phyloP scores from a whole-genome alignment of 2,888 invertebrate genomes.

The Macrophya alboannulata region DNA sequence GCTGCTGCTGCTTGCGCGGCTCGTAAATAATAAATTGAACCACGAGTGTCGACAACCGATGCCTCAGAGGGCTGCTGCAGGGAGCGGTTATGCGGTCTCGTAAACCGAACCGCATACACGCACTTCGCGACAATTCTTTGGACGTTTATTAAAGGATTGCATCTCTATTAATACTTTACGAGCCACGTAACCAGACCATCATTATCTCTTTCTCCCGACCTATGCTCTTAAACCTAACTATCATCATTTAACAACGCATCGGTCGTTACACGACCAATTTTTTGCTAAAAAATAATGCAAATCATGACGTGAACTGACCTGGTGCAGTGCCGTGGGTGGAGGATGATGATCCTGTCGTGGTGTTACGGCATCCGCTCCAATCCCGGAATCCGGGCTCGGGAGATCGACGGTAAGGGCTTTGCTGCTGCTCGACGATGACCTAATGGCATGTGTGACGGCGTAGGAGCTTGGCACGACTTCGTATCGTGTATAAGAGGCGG shows the following conservation, averaged over 20 bases:
- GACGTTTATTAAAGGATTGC: conserved; percentile 50
- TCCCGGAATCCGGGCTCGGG: conserved; percentile 97
- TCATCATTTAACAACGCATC: not conserved
- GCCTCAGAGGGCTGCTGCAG: conserved; percentile 18
- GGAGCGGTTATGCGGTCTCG: conserved; percentile 70
- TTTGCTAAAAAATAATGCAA: not conserved
- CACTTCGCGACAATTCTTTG: conserved; percentile 42
- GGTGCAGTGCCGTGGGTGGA: conserved; percentile 94
- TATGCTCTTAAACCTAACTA: not conserved
- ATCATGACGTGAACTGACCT: conserved; percentile 84
- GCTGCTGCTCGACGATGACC: conserved; percentile 77
- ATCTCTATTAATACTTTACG: conserved; percentile 53
- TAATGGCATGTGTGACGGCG: conserved; percentile 77
- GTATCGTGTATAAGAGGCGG: conserved; percentile 78
- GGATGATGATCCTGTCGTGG: conserved; percentile 82
- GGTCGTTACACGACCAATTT: not conserved
- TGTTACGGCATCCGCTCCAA: conserved; percentile 96
- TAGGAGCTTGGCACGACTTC: conserved; percentile 78
- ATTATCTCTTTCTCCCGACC: not conserved
- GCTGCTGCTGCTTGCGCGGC: not conserved
- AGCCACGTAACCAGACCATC: conserved; percentile 20
- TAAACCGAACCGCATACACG: conserved; percentile 69
- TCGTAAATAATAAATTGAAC: conserved; percentile 49
- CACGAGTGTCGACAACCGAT: conserved; percentile 39
- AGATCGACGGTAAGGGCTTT: conserved; percentile 94